These are phyloP conservation scores for Amblyteles armatorius DNA, from an alignment of 2,888 invertebrate species.

Conservation along the genomic window DNA sequence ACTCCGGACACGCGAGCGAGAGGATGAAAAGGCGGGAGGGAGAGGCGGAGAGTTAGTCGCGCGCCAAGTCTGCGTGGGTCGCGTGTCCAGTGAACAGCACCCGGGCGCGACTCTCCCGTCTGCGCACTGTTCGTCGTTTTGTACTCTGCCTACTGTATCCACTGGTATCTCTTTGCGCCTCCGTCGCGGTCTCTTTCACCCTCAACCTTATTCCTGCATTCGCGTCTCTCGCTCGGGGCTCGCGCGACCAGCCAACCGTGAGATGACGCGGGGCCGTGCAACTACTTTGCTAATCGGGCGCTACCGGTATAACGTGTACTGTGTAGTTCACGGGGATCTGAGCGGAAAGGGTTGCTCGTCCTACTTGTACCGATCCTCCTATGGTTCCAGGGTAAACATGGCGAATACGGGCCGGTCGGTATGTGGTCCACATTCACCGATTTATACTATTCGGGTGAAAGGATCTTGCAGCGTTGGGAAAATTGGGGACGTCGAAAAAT, in stretches of 20 bases:
- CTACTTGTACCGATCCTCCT: slow-evolving; percentile 1
- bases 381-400: background rate
- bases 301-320: slow-evolving; percentile 71
- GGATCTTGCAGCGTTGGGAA: background rate
- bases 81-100: slow-evolving; percentile 69
- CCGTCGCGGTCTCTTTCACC: slow-evolving; percentile 44
- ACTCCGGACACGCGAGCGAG: slow-evolving; percentile 51
- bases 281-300: slow-evolving; percentile 74
- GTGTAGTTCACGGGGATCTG: slow-evolving; percentile 19
- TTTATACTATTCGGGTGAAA: background rate
- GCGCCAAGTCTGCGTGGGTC: slow-evolving; percentile 73
- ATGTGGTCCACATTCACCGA: background rate
- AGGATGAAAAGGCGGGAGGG: slow-evolving; percentile 63
- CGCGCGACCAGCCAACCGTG: slow-evolving; percentile 79
- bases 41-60: slow-evolving; percentile 63
- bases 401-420: background rate
- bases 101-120: slow-evolving; percentile 54
- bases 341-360: slow-evolving; percentile 40
- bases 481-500: too few relatives aligned
- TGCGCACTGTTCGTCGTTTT: slow-evolving; percentile 17
- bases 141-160: slow-evolving; percentile 18
- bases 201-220: slow-evolving; percentile 25
- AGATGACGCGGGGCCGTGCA: slow-evolving; percentile 78
- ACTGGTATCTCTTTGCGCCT: slow-evolving; percentile 22
- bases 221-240: slow-evolving; percentile 53